Evolutionary conservation across 2,113 vertebrate species (phyloP).

Genomic region (Crotalus helleri): DNA sequence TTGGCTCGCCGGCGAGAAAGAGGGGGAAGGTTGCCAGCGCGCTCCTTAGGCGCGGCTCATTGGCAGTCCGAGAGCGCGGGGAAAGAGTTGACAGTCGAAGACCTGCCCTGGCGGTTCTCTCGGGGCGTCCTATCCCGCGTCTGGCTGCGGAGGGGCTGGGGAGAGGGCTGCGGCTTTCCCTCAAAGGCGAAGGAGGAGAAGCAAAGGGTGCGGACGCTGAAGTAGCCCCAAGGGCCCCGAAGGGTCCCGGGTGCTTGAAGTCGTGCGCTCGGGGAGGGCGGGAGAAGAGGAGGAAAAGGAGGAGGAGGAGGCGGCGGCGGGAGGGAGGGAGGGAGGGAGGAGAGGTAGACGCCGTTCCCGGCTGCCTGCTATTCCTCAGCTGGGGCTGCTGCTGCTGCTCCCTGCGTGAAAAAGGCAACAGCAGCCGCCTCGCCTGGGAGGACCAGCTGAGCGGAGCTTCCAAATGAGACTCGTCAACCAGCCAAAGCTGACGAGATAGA

Average conservation of each 20-base stretch:
- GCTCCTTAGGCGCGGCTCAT: too few species aligned
- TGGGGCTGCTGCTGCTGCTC: neutral
- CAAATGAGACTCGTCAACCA: neutral
- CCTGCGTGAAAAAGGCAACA: neutral
- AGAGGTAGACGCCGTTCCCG: neutral
- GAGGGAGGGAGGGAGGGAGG: neutral
- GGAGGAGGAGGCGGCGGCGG: too few species aligned
- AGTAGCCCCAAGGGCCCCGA: neutral
- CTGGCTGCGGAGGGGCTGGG: neutral
- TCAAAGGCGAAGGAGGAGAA: neutral
- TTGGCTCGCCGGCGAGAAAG: neutral
- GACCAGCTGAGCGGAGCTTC: neutral
- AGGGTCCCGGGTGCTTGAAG: neutral
- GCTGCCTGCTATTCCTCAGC: neutral
- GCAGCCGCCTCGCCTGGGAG: neutral
- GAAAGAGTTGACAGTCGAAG: neutral
- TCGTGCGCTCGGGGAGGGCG: neutral
- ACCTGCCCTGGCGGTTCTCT: neutral
- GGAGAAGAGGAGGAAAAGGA: neutral
- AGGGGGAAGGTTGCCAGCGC: too few species aligned
- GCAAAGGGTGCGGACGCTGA: neutral
- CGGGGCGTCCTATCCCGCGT: neutral
- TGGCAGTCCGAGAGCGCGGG: neutral
- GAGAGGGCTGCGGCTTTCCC: neutral
- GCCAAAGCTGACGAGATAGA: neutral